A percentile compares a stretch with the other conserved stretches of the same genome.
These are phyloP conservation scores for Taeniopygia guttata DNA, from an alignment of 2,797 vertebrate genomes.

Conservation along the genomic window DNA sequence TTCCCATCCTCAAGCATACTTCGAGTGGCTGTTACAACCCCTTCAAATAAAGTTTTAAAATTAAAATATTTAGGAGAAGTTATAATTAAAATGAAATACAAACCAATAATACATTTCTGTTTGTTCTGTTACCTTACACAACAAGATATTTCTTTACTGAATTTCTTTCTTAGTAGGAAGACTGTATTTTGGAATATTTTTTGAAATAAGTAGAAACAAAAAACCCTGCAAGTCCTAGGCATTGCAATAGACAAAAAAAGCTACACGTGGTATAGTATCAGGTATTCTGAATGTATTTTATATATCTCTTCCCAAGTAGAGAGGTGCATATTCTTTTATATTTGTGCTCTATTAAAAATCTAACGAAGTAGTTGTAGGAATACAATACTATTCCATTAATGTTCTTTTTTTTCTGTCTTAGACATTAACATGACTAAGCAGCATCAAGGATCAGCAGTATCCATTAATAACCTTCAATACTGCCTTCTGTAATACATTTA, in stretches of 20 bases:
- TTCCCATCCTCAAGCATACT: background rate
- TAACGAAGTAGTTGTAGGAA: conserved; percentile 2
- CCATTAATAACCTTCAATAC: conserved; percentile 16
- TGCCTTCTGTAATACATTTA: background rate
- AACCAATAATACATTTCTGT: background rate
- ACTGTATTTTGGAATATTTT: background rate
- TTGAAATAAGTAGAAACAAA: conserved; percentile 23
- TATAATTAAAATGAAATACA: background rate
- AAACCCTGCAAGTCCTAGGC: background rate
- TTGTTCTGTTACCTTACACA: background rate
- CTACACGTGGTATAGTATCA: background rate
- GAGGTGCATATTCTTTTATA: background rate
- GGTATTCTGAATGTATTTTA: background rate
- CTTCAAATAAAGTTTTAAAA: background rate
- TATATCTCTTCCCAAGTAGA: background rate
- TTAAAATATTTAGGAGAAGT: background rate
- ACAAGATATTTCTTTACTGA: background rate
- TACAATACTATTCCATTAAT: background rate
- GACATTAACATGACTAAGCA: background rate
- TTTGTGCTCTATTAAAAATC: conserved; percentile 30
- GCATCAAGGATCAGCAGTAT: background rate
- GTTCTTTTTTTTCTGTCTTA: background rate
- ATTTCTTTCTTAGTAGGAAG: background rate
- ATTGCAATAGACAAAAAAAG: background rate
- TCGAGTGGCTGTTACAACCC: background rate